Evolutionary conservation across 2,888 invertebrate species (phyloP).

Genomic region (Perizoma affinitatum): DNA sequence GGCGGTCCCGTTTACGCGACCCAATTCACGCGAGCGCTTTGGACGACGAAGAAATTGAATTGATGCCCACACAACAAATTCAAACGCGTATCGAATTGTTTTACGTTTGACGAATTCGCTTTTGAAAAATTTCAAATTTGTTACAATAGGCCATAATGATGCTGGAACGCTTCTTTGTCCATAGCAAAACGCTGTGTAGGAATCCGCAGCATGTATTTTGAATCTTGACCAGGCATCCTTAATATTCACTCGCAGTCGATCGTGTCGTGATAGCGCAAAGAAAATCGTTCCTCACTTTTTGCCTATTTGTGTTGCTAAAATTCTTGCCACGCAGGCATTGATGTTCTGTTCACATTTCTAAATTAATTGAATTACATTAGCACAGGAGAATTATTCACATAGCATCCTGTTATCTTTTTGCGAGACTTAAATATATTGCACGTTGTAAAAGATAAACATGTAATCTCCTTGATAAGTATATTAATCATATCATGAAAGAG

Average conservation of each 20-base stretch:
- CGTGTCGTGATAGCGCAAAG: conserved; percentile 75
- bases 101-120: conserved; percentile 83
- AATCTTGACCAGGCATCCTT: conserved; percentile 58
- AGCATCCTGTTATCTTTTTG: conserved; percentile 32
- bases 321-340: conserved; percentile 60
- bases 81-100: conserved; percentile 84
- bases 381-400: conserved; percentile 39
- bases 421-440: conserved; percentile 25
- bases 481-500: conserved; percentile 59
- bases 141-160: conserved; percentile 82
- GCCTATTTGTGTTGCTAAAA: conserved; percentile 55
- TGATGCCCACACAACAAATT: conserved; percentile 81
- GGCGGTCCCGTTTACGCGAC: conserved; percentile 84
- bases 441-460: conserved; percentile 43
- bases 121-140: conserved; percentile 79
- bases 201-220: conserved; percentile 68
- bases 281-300: conserved; percentile 66
- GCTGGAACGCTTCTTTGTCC: conserved; percentile 77
- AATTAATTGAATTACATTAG: conserved; percentile 53
- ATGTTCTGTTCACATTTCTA: conserved; percentile 61
- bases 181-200: conserved; percentile 68
- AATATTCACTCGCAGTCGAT: conserved; percentile 66
- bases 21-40: conserved; percentile 81
- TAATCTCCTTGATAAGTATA: conserved; percentile 44
- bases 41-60: conserved; percentile 82